Conservation (phyloP, 2,113 vertebrate genomes). For the Dicentrarchus labrax region DNA sequence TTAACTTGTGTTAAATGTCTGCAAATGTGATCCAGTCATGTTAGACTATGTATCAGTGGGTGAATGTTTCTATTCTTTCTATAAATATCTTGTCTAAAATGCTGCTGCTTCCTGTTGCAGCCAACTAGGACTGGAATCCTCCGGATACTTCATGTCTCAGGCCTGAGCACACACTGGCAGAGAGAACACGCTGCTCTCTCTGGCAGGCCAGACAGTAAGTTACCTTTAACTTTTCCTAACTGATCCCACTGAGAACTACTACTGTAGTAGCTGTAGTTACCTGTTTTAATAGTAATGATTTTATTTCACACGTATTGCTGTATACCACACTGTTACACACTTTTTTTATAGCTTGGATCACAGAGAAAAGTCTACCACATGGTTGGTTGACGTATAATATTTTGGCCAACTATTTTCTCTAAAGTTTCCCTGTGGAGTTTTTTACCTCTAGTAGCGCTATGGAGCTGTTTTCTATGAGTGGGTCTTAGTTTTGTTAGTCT, state of each 20-base stretch:
- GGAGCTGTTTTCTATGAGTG: too few species aligned
- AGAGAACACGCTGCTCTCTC: slow-evolving; percentile 71
- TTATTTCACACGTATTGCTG: not conserved
- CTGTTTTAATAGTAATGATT: not conserved
- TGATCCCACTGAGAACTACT: not conserved
- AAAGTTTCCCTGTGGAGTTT: too few species aligned
- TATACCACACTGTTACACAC: not conserved
- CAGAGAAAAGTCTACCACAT: not conserved
- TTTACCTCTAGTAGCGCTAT: too few species aligned
- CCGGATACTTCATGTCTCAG: slow-evolving; percentile 60
- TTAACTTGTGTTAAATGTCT: too few species aligned
- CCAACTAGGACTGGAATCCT: slow-evolving; percentile 74
- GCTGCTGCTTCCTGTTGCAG: slow-evolving; percentile 50
- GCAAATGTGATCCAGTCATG: too few species aligned
- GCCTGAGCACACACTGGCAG: slow-evolving; percentile 63
- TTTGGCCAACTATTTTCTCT: too few species aligned
- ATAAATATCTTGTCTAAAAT: not conserved
- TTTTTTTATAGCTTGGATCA: too few species aligned
- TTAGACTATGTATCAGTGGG: not conserved
- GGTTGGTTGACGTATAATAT: not conserved
- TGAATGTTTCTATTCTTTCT: not conserved
- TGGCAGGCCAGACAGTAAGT: slow-evolving; percentile 78
- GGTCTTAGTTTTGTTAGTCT: too few species aligned
- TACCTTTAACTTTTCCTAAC: not conserved
- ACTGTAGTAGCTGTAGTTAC: not conserved